A percentile compares a stretch with the other conserved stretches of the same genome.
phyloP scores from a whole-genome alignment of 1,140 invertebrate genomes.

The Lucilia sericata region DNA sequence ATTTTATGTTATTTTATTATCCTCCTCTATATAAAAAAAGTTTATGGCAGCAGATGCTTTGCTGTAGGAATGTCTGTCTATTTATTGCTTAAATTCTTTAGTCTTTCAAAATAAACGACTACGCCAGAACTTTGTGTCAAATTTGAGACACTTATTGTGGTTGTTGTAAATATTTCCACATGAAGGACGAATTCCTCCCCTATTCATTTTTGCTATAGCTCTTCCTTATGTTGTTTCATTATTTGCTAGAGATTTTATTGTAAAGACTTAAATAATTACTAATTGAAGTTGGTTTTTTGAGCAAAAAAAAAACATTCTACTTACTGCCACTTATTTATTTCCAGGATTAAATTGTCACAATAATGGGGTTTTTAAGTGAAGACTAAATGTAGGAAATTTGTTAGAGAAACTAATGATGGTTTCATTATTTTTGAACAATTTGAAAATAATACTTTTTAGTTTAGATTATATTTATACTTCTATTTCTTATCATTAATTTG shows the following conservation, averaged over 20 bases:
- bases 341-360: constrained; percentile 38
- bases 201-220: not conserved
- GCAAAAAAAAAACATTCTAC: not conserved
- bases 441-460: no score
- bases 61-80: constrained; percentile 31
- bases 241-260: constrained; percentile 34
- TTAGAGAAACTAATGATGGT: no score
- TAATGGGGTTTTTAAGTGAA: constrained; percentile 32
- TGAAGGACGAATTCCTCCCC: not conserved
- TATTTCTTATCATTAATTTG: no score
- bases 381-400: not conserved
- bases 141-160: constrained; percentile 33
- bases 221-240: constrained; percentile 33
- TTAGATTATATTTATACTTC: no score
- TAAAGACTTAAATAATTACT: constrained; percentile 44
- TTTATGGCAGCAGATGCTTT: constrained; percentile 27
- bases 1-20: not conserved
- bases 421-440: no score
- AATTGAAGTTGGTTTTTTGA: constrained; percentile 38
- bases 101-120: not conserved
- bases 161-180: not conserved
- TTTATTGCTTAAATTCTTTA: not conserved
- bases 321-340: constrained; percentile 30
- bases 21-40: not conserved
- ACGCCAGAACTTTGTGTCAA: constrained; percentile 31